Base-by-base conservation (phyloP, 2,113 vertebrate genomes). In the Elanoides forficatus region DNA sequence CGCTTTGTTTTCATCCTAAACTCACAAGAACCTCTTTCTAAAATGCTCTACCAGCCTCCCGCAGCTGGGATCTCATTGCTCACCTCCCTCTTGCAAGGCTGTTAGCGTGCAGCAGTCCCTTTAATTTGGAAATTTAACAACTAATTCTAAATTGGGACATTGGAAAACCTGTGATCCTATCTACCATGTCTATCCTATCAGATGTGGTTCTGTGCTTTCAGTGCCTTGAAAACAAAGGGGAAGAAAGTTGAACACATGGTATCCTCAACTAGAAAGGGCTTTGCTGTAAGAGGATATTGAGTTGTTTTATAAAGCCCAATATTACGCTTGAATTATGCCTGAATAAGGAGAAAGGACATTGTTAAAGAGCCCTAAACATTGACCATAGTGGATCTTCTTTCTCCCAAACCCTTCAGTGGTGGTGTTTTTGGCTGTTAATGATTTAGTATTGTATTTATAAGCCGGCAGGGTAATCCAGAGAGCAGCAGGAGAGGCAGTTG, bases 401-500 rank as follows among this genome's bases (percentile, higher is more conserved):
- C 95, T 95, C 60, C 76, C 40, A 81, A 34, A 10, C 58, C 94
- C 60, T 96, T 68, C 93, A 36, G 86, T 20, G 2, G 68, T 50
- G 91, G 62, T 68, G 58, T 15, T 88, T 96, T 74, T 70, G 92
- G 72, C 96, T 89, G 58, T 67, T 96, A 88, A 96, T 86, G 97
- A 96, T 96, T 95, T 84, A 72, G 89, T 89, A 95, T 97, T 97
- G 97, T 97, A 75, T 97, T 97, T 97, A 84, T 97, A 95, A 98
- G 81, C 95, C 17, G 11, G 68, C 92, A 94, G 94, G 95, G 94
- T 98, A 97, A 98, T 98, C 97, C 97, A 95, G 53, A 81, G 90
- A 96, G 92, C 97, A 97, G 98, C 97, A 95, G 98, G 98, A 94
- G 97, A 94, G 97, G 52, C 90, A 73, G 96, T 97, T 81, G 94